A percentile compares a stretch with the other conserved stretches of the same genome.
These are phyloP conservation scores for Vulpes lagopus DNA, from an alignment of 2,113 vertebrate species.

Conservation along the genomic window DNA sequence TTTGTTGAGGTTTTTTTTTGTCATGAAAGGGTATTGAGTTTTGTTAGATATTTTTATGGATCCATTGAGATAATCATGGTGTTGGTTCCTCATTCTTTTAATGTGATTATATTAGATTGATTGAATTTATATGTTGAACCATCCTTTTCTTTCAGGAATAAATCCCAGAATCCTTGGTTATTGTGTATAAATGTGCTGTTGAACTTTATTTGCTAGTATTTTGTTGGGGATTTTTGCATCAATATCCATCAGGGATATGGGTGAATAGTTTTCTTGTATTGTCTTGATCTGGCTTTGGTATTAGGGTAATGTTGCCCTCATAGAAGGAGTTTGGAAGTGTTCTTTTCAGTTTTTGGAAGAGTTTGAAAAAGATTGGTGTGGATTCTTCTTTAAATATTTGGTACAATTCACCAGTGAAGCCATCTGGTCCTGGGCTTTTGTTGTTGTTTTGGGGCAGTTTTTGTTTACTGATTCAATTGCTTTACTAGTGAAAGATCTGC, in stretches of 20 bases:
- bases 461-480: neutral
- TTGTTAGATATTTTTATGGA: neutral
- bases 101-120: neutral
- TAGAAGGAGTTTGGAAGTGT: neutral
- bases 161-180: neutral
- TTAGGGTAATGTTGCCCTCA: neutral
- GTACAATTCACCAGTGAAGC: neutral
- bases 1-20: neutral
- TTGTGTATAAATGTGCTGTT: neutral
- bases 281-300: neutral
- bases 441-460: neutral
- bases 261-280: neutral
- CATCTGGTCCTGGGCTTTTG: neutral
- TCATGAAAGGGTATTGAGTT: neutral
- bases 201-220: neutral
- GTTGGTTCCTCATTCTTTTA: neutral
- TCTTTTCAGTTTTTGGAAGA: neutral
- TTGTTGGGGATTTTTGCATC: neutral
- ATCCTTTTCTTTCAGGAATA: neutral
- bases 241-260: neutral
- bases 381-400: neutral
- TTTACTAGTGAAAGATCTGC: neutral
- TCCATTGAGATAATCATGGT: neutral
- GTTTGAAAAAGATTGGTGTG: neutral
- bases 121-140: neutral